Evolutionary conservation across 2,888 invertebrate genomes (phyloP).

Genomic region (Morpho achilles): DNA sequence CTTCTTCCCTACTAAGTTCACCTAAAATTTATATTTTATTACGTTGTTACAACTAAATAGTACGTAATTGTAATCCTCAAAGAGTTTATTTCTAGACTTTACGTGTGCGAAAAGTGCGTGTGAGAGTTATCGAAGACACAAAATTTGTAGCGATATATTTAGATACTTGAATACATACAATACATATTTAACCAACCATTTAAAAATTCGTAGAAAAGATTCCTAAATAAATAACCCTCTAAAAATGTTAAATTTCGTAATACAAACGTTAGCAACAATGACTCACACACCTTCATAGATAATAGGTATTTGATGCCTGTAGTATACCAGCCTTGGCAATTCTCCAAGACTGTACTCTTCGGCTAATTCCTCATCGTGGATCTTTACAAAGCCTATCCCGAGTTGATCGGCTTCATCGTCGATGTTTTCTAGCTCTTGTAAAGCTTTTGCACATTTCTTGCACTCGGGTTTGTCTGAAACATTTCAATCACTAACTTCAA

Average conservation of each 20-base stretch:
- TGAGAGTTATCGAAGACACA: no score
- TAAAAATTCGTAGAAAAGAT: constrained; percentile 5
- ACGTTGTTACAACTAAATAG: not conserved
- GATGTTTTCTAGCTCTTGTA: constrained; percentile 95
- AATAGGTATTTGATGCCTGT: constrained; percentile 95
- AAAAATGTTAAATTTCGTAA: constrained; percentile 12
- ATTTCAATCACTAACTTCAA: constrained; percentile 36
- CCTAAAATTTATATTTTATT: constrained; percentile 61
- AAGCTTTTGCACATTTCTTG: constrained; percentile 93
- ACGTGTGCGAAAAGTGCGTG: no score
- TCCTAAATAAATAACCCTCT: not conserved
- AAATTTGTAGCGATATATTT: no score
- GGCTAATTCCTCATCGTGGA: constrained; percentile 93
- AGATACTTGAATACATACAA: no score
- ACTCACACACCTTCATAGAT: constrained; percentile 91
- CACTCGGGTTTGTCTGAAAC: constrained; percentile 93
- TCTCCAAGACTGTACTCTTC: constrained; percentile 95
- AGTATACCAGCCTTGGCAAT: constrained; percentile 93
- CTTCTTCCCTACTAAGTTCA: constrained; percentile 93
- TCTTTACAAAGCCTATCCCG: constrained; percentile 96
- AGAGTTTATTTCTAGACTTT: no score
- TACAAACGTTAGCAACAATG: constrained; percentile 49
- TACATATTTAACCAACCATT: not conserved
- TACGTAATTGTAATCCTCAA: no score
- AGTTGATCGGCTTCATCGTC: constrained; percentile 96